Base-by-base conservation (phyloP, 2,113 vertebrate genomes). In the Steatornis caripensis region DNA sequence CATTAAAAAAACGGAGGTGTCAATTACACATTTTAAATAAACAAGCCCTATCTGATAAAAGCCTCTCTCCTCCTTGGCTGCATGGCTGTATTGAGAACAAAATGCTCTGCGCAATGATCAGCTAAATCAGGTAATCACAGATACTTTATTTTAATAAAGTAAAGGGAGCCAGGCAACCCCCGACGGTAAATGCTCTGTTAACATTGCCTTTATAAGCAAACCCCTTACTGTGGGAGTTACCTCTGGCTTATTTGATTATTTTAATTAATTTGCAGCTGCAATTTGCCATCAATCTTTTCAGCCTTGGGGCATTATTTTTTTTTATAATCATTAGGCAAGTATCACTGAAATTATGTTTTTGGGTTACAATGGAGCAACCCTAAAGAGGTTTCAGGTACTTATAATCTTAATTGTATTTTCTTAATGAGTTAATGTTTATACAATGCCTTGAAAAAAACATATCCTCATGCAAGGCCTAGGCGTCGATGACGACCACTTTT, bases 221-320 rank as follows among this genome's bases (percentile, higher is more conserved):
- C 87, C 61, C 74, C 61, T 91, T 87, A 84, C 91, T 72, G 57
- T 89, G 85, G 60, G 66, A 75, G 92, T 96, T 96, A 81, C 54
- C 78, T 75, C n/a, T 92, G 91, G 58, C 46, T 89, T 88, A 39
- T 84, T 91, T 95, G 89, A 71, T 87, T 96, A 66, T 95, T 95
- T 96, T 96, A 95, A 95, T 97, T 96, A 95, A 96, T 95, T 95
- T 91, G 74, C 84, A 95, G 87, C 84, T 94, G 91, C 77, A 82
- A 62, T 95, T 94, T 96, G 27, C 86, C 49, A 83, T 87, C 61
- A n/a, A 87, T 29, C n/a, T 97, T 87, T 76, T 95, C 74, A 72
- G 91, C 95, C 94, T 72, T 46, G 29, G 54, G 91, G 81, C 74
- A 6, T 62, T 65, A 37, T 61, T 75, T 32, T 82, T 81, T 77